Conservation (phyloP, 1,140 invertebrate species). For the Tyrophagus putrescentiae region DNA sequence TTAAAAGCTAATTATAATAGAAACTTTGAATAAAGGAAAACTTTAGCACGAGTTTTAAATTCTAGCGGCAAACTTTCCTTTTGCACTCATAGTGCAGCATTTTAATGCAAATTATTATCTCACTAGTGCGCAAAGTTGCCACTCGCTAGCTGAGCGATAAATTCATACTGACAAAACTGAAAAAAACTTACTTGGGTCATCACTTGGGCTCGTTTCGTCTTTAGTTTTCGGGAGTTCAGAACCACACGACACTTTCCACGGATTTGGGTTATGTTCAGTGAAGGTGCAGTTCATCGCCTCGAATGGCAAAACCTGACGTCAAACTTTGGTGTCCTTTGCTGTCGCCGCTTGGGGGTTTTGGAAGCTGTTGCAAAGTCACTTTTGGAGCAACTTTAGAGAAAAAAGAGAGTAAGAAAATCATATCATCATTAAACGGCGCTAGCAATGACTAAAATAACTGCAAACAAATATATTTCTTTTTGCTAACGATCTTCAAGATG, state of each 20-base stretch:
- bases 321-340: not conserved
- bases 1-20: constrained; percentile 9
- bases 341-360: not conserved
- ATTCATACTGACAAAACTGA: no score
- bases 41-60: no score
- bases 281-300: constrained; percentile 3
- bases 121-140: no score
- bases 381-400: constrained; percentile 10
- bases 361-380: not conserved
- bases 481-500: no score
- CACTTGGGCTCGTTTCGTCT: no score
- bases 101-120: no score
- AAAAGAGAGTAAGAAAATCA: not conserved
- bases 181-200: no score
- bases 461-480: no score
- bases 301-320: not conserved
- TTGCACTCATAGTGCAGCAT: no score
- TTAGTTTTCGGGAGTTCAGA: constrained; percentile 1
- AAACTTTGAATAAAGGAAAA: not conserved
- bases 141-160: no score
- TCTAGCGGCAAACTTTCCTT: no score
- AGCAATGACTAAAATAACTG: not conserved
- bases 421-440: not conserved
- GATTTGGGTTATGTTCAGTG: constrained; percentile 14
- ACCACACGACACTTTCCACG: not conserved